Base-by-base conservation (phyloP, 2,797 vertebrate genomes). In the Poecilia picta region DNA sequence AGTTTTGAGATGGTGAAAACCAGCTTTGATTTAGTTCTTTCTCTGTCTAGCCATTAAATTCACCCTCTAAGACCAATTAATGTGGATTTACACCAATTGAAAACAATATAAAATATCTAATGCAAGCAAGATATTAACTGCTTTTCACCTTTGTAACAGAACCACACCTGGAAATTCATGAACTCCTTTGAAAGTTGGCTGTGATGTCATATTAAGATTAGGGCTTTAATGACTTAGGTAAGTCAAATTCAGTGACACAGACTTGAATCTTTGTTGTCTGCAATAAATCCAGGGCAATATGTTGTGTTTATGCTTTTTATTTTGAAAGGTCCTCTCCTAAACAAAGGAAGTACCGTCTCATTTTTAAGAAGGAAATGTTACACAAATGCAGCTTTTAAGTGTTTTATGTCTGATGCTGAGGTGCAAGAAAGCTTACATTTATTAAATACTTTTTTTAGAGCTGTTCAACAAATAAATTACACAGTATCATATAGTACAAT, bases 311-410 rank as follows among this genome's bases (percentile, higher is more conserved):
- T 25, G 64, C 36, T 41, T 41, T 39, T 68, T 5, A 23, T 25
- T 41, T 68, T 20, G 36, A 23, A 68, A 68, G 36, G 62, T 36
- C 8, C 18, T 64, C 16, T 16, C 64, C 33, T 25, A 66, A 36
- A 64, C 33, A 36, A 64, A n/a, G n/a, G n/a, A n/a, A 8, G 33
- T 3, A 36, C 33, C 3, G 31, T 36, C 33, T 36, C 3, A 20
- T 68, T 45, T 45, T 71, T n/a, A n/a, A 71, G 41, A 43, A n/a
- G 68, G n/a, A 71, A 41, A 68, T 45, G 25, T 71, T 25, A 71
- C 20, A 68, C 36, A 68, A 71, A 45, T 71, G 25, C 41, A 45
- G 39, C 13, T 71, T 68, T 23, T 41, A 68, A 41, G 36, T 68
- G 36, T 68, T 68, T 68, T 36, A 23, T 70, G 23, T 12, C 1